Evolutionary conservation across 1,140 invertebrate species (phyloP), one percentile per base, ranked within the genome.

Genomic region (Carposina sasakii): DNA sequence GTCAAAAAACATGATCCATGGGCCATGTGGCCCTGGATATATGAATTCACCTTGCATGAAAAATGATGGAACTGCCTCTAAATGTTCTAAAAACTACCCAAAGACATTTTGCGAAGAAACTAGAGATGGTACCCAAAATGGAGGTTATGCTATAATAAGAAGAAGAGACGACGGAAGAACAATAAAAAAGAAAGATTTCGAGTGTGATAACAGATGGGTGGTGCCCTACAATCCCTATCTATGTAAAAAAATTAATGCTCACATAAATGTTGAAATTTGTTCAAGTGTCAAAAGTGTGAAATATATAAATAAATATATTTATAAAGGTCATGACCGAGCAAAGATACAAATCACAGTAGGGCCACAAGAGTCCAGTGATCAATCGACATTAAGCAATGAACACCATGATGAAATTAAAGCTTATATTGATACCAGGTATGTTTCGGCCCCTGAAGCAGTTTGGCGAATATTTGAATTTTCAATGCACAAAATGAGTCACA

Each of bases 191-290:
- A n/a, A n/a, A n/a, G n/a, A n/a, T n/a, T n/a, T n/a, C n/a, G n/a
- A n/a, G n/a, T n/a, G n/a, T n/a, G 52, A 54, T 48, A 54, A 54
- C 33, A 28, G 52, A 34, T 31, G 42, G 26, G 53, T 50, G 34
- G 47, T 41, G 1, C 42, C 53, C 17, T 50, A 55, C 41, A 50
- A 55, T 23, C 22, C 46, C 12, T 55, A 55, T 55, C 34, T 55
- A 48, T 48, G 39, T 33, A 55, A 55, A 55, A 55, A 55, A 50
- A 45, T 21, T 40, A 49, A 54, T 45, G 36, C 8, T 44, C 41
- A 49, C 34, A 48, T 40, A 24, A 45, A 54, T 47, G 47, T 47
- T 40, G 42, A 50, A 31, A 33, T 39, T 31, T 31, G 20, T 44
- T 40, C 28, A 15, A 54, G 30, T 34, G 34, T 53, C 26, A 40